Base-by-base conservation (phyloP, 2,113 vertebrate species). In the Acanthochromis polyacanthus region DNA sequence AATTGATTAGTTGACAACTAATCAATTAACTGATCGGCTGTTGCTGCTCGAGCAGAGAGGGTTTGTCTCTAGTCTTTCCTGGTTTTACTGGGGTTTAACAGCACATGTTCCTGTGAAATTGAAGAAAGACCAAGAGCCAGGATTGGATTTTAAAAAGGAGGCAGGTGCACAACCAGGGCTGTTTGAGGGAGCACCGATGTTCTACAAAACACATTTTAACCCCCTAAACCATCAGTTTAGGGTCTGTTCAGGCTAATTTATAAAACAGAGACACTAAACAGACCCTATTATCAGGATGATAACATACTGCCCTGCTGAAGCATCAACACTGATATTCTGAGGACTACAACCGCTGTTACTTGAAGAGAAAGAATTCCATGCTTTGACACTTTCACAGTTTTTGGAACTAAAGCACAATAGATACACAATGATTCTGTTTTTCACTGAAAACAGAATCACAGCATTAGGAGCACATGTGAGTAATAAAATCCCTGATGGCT, bases 81-180 rank as follows among this genome's bases (percentile, higher is more conserved):
- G 3, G 71, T 70, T 19, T 50, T 38, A 8, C 19, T 55, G 28
- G 40, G 40, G 3, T 70, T 46, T 46, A 57, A 46, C 15, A 28
- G 23, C 11, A 43, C 40, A 15, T n/a, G n/a, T n/a, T n/a, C n/a
- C n/a, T n/a, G n/a, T n/a, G n/a, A n/a, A n/a, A n/a, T n/a, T n/a
- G n/a, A n/a, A n/a, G n/a, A n/a, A n/a, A n/a, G n/a, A n/a, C n/a
- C n/a, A n/a, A n/a, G n/a, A 30, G 30, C 30, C 30, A 30, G 10
- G 28, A 20, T 67, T 20, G 22, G 32, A 62, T 70, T 65, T 65
- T 59, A 64, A 51, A 46, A 53, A 28, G 36, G 3, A 45, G n/a
- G 19, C 64, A 69, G n/a, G 28, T 36, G 22, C 14, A 50, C 43
- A 5, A 32, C 28, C 20, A 28, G 17, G 36, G 16, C 63, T 23